A percentile compares a stretch with the other conserved stretches of the same genome.
These are phyloP conservation scores for Semotilus atromaculatus DNA, from an alignment of 2,797 vertebrate genomes.

Conservation along the genomic window DNA sequence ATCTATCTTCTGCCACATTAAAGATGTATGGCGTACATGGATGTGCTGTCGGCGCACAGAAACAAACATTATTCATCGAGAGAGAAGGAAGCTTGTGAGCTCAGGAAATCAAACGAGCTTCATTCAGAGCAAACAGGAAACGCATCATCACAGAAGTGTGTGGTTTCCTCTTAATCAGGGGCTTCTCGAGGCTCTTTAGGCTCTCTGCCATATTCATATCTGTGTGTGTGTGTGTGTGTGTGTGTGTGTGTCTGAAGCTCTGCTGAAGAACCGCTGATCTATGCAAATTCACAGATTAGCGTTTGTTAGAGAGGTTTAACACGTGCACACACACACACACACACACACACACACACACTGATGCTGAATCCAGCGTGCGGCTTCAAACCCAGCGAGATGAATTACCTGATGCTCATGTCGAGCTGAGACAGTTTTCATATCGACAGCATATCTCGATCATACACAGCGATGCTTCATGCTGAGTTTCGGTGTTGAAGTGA, in stretches of 20 bases:
- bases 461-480: constrained; percentile 46
- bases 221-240: constrained; percentile 71
- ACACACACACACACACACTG: not conserved
- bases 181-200: constrained; percentile 64
- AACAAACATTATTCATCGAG: constrained; percentile 53
- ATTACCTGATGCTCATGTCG: constrained; percentile 59
- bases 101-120: constrained; percentile 59
- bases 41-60: constrained; percentile 48
- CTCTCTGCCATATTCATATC: constrained; percentile 68
- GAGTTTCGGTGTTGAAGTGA: constrained; percentile 53
- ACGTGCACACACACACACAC: not conserved
- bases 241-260: constrained; percentile 69
- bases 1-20: constrained; percentile 55
- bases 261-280: constrained; percentile 74
- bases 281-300: constrained; percentile 78
- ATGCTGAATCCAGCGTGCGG: constrained; percentile 35
- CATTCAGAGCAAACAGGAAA: constrained; percentile 59
- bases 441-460: constrained; percentile 65
- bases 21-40: constrained; percentile 62
- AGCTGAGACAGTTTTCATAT: constrained; percentile 56
- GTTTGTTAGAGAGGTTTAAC: constrained; percentile 73
- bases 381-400: constrained; percentile 55
- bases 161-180: constrained; percentile 68
- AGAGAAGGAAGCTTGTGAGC: constrained; percentile 46
- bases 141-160: constrained; percentile 51